These are phyloP conservation scores for Ibidorhyncha struthersii DNA, from an alignment of 2,113 vertebrate genomes.

Conservation along the genomic window DNA sequence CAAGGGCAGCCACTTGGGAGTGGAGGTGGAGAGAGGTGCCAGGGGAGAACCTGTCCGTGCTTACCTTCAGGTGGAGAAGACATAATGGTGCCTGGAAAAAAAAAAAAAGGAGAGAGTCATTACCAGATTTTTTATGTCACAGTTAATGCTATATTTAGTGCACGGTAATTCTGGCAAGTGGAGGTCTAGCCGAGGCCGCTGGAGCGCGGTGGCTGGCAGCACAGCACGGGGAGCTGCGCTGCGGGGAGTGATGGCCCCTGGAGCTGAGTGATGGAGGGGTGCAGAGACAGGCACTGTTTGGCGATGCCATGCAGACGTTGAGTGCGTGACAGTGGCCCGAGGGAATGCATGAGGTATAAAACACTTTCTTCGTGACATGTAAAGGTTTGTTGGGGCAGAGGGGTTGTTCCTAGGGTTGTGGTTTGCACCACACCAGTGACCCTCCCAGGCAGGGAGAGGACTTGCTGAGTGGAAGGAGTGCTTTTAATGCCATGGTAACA, in stretches of 20 bases:
- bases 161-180: accelerated
- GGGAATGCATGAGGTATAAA: not conserved
- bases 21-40: not conserved
- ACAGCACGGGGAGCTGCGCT: not conserved
- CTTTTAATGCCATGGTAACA: not conserved
- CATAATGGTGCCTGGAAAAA: not conserved
- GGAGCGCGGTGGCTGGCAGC: not conserved
- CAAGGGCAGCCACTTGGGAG: not conserved
- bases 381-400: not conserved
- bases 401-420: not conserved
- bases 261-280: not conserved
- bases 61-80: not conserved
- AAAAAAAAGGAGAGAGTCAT: not conserved
- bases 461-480: not conserved
- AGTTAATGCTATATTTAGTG: not conserved
- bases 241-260: no score
- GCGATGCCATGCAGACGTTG: not conserved
- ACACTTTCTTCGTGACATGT: not conserved
- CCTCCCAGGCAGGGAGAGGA: not conserved
- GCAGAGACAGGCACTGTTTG: not conserved
- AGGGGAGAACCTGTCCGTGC: not conserved
- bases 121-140: not conserved
- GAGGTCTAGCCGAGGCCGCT: not conserved
- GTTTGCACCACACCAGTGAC: not conserved
- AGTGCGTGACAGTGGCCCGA: not conserved